These are phyloP conservation scores for Misgurnus anguillicaudatus DNA, from an alignment of 2,113 vertebrate genomes.

Conservation along the genomic window DNA sequence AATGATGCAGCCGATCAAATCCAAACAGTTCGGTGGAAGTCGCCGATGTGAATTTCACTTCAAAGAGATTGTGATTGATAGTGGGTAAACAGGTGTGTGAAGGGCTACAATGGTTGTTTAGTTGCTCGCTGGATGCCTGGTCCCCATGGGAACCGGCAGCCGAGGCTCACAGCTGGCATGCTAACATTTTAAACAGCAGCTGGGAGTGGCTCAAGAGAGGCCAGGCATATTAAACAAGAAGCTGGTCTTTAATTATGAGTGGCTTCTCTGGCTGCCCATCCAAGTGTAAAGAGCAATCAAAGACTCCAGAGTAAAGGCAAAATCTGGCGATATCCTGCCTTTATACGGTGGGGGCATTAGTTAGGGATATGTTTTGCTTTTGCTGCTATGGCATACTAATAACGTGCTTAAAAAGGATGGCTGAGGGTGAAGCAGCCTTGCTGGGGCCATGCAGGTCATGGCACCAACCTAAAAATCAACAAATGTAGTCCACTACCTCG, in stretches of 20 bases:
- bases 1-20: conserved; percentile 5
- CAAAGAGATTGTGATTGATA: conserved; percentile 25
- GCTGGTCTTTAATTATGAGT: conserved; percentile 47
- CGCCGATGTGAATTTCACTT: conserved; percentile 29
- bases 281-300: conserved; percentile 46
- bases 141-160: conserved; percentile 13
- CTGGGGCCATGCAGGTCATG: conserved; percentile 33
- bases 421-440: conserved; percentile 21
- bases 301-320: conserved; percentile 2
- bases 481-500: neutral
- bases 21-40: conserved; percentile 20
- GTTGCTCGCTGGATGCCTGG: neutral
- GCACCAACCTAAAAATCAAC: neutral
- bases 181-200: conserved; percentile 47
- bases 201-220: conserved; percentile 42
- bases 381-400: conserved; percentile 15
- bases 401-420: conserved; percentile 36
- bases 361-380: conserved; percentile 12
- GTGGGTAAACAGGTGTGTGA: conserved; percentile 38
- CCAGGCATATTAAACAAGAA: conserved; percentile 46
- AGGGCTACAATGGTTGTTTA: conserved; percentile 16
- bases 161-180: conserved; percentile 22
- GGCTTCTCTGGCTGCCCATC: conserved; percentile 35
- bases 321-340: neutral
- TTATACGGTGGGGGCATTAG: neutral